A percentile compares a stretch with the other conserved stretches of the same genome.
phyloP scores from a whole-genome alignment of 2,888 invertebrate species.

The Myopa testacea region DNA sequence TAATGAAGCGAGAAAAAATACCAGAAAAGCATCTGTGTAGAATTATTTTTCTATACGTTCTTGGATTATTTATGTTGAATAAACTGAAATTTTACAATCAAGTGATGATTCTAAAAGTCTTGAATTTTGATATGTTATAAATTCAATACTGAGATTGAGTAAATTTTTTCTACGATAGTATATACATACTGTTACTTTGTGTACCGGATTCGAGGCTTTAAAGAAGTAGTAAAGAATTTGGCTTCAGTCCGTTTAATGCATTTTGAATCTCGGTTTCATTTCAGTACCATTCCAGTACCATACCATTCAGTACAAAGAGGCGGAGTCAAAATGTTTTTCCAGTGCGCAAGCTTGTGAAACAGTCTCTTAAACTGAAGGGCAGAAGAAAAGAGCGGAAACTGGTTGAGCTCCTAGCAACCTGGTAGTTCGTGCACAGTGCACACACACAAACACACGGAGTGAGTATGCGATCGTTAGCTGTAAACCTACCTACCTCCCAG shows the following conservation, averaged over 20 bases:
- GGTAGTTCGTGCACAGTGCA: neutral
- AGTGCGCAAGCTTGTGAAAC: conserved; percentile 3
- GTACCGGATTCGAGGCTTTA: too few relatives aligned
- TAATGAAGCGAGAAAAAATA: neutral
- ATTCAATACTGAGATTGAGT: too few relatives aligned
- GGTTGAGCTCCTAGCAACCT: conserved; percentile 1
- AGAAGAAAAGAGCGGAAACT: neutral
- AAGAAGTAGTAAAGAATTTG: too few relatives aligned
- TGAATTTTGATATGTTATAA: neutral
- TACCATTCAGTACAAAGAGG: neutral
- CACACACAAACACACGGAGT: neutral
- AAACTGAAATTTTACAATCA: too few relatives aligned
- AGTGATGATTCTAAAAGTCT: too few relatives aligned
- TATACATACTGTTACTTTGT: too few relatives aligned
- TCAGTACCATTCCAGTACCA: neutral
- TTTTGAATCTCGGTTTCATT: neutral
- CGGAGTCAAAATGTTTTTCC: conserved; percentile 9
- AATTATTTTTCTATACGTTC: too few relatives aligned
- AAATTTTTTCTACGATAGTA: neutral
- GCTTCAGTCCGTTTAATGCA: too few relatives aligned
- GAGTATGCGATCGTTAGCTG: too few relatives aligned
- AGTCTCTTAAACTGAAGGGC: neutral
- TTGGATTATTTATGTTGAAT: too few relatives aligned
- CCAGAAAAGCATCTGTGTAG: too few relatives aligned
- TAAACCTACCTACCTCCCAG: too few relatives aligned